Conservation (phyloP, 2,797 vertebrate species). For the Anguilla marmorata region DNA sequence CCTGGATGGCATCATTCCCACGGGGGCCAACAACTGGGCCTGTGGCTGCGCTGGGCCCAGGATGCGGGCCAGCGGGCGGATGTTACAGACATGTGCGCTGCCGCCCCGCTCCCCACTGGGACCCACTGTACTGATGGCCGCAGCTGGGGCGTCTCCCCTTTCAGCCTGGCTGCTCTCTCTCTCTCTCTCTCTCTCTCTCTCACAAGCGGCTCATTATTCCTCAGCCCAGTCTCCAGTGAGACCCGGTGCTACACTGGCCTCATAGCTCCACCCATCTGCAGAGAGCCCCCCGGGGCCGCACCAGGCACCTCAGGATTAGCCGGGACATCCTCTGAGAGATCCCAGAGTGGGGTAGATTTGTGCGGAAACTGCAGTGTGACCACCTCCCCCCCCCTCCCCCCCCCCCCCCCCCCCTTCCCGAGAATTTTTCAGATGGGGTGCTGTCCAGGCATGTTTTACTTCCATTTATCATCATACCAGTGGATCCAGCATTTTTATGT, state of each 20-base stretch:
- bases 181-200: neutral
- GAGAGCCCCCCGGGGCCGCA: neutral
- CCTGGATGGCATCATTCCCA: slow-evolving; percentile 24
- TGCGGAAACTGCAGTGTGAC: neutral
- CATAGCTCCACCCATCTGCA: slow-evolving; percentile 29
- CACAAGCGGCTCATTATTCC: slow-evolving; percentile 41
- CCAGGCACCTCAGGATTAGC: slow-evolving; percentile 23
- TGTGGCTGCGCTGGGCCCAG: slow-evolving; percentile 43
- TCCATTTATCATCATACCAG: slow-evolving; percentile 18
- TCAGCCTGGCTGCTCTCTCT: neutral
- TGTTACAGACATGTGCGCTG: slow-evolving; percentile 33
- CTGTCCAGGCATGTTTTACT: slow-evolving; percentile 40
- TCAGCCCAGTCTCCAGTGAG: neutral
- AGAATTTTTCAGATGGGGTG: slow-evolving; percentile 38
- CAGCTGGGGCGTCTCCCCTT: slow-evolving; percentile 48
- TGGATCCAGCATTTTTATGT: slow-evolving; percentile 13
- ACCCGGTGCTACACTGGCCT: neutral
- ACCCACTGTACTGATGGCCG: slow-evolving; percentile 36
- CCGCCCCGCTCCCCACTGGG: neutral
- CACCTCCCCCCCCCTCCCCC: neutral
- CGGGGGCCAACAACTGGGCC: slow-evolving; percentile 39
- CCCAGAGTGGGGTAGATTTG: neutral
- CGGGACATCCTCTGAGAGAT: neutral
- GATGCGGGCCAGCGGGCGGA: slow-evolving; percentile 38
- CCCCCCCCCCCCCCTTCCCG: neutral